phyloP scores from a whole-genome alignment of 2,888 invertebrate species.

The Volucella inanis region DNA sequence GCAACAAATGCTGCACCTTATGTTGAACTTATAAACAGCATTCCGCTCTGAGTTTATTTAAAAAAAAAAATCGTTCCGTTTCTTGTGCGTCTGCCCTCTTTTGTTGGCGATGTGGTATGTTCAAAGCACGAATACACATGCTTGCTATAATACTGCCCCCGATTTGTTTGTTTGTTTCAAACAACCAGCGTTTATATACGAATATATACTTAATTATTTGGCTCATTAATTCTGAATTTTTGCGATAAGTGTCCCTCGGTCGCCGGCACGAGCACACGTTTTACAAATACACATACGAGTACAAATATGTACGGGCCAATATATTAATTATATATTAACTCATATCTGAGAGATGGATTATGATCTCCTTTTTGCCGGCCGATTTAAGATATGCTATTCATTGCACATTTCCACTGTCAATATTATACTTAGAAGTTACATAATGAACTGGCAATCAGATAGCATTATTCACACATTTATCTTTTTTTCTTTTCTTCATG shows the following conservation, averaged over 20 bases:
- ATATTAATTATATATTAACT: too few species aligned
- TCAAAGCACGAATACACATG: neutral
- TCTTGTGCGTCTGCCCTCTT: neutral
- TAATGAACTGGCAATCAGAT: conserved; percentile 5
- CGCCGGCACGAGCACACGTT: neutral
- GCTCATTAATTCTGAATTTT: conserved; percentile 55
- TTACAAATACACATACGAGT: neutral
- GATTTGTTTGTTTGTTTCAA: conserved; percentile 38
- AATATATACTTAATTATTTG: conserved; percentile 42
- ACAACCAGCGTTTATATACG: conserved; percentile 22
- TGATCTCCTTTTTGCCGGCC: neutral
- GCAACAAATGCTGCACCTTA: conserved; percentile 30
- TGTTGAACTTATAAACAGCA: neutral
- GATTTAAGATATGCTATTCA: conserved; percentile 33
- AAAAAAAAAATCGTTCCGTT: conserved; percentile 32
- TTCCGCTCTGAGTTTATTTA: conserved; percentile 47
- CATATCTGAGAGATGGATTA: conserved; percentile 26
- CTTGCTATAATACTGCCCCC: conserved; percentile 16
- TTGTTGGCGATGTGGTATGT: neutral
- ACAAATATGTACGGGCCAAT: too few species aligned
- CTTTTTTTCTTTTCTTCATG: neutral
- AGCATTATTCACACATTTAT: conserved; percentile 21
- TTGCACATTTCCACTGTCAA: conserved; percentile 23
- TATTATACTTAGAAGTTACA: conserved; percentile 32
- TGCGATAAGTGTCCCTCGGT: conserved; percentile 39